Conservation (phyloP, 1,140 invertebrate species). For the Penaeus chinensis region DNA sequence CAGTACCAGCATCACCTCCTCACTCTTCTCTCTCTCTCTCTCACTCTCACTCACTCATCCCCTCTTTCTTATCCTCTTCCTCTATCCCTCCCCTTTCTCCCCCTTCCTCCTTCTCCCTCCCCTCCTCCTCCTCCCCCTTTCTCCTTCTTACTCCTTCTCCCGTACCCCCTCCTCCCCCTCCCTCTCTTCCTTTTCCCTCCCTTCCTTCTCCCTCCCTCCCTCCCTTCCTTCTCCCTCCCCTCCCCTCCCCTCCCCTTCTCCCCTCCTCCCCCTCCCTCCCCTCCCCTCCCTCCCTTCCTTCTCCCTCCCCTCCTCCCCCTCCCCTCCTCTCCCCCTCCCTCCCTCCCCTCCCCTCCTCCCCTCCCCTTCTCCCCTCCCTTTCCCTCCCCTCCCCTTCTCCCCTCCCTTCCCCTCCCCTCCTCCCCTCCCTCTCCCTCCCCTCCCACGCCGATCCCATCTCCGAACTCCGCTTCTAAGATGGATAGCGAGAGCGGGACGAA, state of each 20-base stretch:
- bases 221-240: neutral
- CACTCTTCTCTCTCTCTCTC: too few relatives aligned
- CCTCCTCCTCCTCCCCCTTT: neutral
- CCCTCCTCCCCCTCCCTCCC: neutral
- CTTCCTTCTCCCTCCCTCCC: neutral
- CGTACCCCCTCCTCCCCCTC: neutral
- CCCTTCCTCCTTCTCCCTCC: neutral
- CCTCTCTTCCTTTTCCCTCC: neutral
- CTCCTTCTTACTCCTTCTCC: too few relatives aligned
- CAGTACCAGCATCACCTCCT: too few relatives aligned
- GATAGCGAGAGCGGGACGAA: too few relatives aligned
- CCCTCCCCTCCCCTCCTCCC: neutral
- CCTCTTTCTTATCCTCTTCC: neutral
- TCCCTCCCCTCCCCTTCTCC: too few relatives aligned
- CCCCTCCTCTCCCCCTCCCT: neutral
- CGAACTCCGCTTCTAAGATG: too few relatives aligned
- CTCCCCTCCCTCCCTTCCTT: too few relatives aligned
- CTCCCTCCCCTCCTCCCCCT: neutral
- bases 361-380: neutral
- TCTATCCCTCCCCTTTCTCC: too few relatives aligned
- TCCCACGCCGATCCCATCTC: too few relatives aligned
- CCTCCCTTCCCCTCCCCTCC: neutral
- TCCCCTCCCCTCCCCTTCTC: neutral
- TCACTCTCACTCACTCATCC: too few relatives aligned
- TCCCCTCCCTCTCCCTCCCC: neutral